phyloP scores from a whole-genome alignment of 2,113 vertebrate genomes.

The Sciurus niger region DNA sequence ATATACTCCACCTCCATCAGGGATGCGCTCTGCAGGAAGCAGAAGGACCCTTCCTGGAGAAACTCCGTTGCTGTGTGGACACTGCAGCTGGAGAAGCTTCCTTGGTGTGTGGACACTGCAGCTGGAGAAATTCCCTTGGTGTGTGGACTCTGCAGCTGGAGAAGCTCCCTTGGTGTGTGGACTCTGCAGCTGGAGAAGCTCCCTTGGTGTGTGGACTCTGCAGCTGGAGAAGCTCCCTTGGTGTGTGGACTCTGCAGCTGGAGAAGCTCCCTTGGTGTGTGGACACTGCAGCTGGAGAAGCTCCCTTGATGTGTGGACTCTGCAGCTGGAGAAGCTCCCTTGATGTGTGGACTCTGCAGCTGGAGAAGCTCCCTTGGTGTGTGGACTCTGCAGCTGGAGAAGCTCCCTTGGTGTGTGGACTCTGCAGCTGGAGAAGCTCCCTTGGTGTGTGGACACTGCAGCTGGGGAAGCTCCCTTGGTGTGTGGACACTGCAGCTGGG shows the following conservation, averaged over 20 bases:
- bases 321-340: too few species aligned
- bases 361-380: neutral
- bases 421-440: too few species aligned
- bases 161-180: too few species aligned
- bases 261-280: neutral
- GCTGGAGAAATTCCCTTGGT: too few species aligned
- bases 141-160: too few species aligned
- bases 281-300: too few species aligned
- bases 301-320: neutral
- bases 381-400: too few species aligned
- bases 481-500: too few species aligned
- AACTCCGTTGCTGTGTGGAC: accelerated
- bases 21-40: neutral
- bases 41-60: neutral
- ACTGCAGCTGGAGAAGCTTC: too few species aligned
- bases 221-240: neutral
- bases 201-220: neutral
- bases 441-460: neutral
- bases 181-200: neutral
- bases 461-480: accelerated
- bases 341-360: neutral
- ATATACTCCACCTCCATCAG: accelerated
- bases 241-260: too few species aligned
- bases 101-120: too few species aligned
- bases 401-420: neutral